Evolutionary conservation across 1,140 invertebrate genomes (phyloP), one percentile per base, ranked within the genome.

Genomic region (Hermetia illucens): DNA sequence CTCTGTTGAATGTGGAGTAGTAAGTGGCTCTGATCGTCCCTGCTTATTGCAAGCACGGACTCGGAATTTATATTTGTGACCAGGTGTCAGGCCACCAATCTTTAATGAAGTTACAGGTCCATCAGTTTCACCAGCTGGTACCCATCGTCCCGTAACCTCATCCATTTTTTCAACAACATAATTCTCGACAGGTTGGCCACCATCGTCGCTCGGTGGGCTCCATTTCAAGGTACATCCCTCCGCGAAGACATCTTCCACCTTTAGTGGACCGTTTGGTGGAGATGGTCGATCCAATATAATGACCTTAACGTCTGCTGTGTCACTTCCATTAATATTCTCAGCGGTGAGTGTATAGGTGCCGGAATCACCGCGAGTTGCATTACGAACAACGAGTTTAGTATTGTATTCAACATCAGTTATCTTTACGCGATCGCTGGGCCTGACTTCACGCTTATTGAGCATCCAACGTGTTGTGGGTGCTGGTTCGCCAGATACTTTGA

Each of bases 91-190:
- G 10, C 77, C 85, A 38, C 86, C 81, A 0, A 91, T 68, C 2
- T 77, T 63, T 2, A 88, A 53, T 10, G 59, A 69, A 2, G 85
- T 89, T 30, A 66, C 63, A 0, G 83, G 79, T 3, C 87, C 86
- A 40, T 77, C 74, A 4, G 87, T 91, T 69, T 92, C 85, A 1
- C 86, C 88, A 15, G 82, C 87, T 24, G 81, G 85, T 29, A 94
- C 82, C 92, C 93, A 98, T 25, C 86, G 70, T 17, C 86, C 89
- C 13, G 85, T 89, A 25, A 78, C 77, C 59, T 93, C 82, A 61
- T 97, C 92, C 71, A 93, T 79, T 63, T 92, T 92, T 59, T 97
- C 92, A 32, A 96, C 80, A 12, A 91, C 63, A 53, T 96, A 98
- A 41, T 82, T 84, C 12, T 91, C 87, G 48, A 94, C 74, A 5